Conservation (phyloP, 1,140 invertebrate species). For the Drosophila pectinifera region DNA sequence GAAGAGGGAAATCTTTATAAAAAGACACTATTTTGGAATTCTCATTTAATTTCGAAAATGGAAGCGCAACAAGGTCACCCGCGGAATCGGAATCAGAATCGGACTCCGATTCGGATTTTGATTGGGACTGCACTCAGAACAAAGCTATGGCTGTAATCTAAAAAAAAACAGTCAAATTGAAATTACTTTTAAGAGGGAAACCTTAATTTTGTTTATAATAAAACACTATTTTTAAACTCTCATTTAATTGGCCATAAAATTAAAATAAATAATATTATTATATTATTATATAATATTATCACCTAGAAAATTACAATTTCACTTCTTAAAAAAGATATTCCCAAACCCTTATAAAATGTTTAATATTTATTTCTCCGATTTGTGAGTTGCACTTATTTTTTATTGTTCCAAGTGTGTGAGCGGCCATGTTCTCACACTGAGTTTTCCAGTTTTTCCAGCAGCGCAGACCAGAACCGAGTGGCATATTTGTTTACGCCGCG, state of each 20-base stretch:
- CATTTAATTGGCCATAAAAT: too few species aligned
- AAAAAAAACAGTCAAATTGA: not conserved
- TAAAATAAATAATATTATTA: too few species aligned
- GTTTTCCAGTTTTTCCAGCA: conserved; percentile 73
- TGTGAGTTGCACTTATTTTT: not conserved
- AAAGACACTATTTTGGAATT: too few species aligned
- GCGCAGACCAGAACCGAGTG: conserved; percentile 5
- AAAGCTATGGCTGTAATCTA: not conserved
- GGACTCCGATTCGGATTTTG: conserved; percentile 6
- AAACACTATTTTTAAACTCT: too few species aligned
- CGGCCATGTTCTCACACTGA: conserved; percentile 57
- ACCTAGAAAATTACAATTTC: too few species aligned
- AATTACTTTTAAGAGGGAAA: not conserved
- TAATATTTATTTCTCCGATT: not conserved
- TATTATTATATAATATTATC: too few species aligned
- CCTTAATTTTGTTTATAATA: too few species aligned
- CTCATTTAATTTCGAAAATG: conserved; percentile 70
- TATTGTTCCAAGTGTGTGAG: not conserved
- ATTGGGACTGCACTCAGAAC: conserved; percentile 14
- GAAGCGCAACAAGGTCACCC: conserved; percentile 60
- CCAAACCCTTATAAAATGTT: too few species aligned
- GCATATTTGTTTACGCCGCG: conserved; percentile 75
- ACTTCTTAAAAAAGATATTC: too few species aligned
- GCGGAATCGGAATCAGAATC: conserved; percentile 25
- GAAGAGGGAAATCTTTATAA: not conserved